Evolutionary conservation across 2,797 vertebrate genomes (phyloP).

Genomic region (Alca torda): DNA sequence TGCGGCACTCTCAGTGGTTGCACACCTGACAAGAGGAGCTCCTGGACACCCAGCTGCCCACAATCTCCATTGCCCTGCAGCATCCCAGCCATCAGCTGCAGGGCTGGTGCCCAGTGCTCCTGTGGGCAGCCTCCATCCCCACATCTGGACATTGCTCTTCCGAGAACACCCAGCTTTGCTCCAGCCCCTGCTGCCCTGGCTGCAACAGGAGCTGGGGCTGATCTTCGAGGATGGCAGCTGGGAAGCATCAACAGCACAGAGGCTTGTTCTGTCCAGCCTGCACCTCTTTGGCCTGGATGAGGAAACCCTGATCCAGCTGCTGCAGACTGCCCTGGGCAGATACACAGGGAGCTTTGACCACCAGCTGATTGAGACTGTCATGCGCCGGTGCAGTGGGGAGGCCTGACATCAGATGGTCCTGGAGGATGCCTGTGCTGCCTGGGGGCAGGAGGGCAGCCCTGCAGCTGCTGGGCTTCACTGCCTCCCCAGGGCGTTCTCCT

Average conservation of each 20-base stretch:
- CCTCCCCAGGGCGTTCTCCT: background rate
- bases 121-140: too few species aligned
- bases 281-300: background rate
- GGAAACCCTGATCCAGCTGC: background rate
- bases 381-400: background rate
- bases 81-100: background rate
- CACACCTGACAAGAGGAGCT: too few species aligned
- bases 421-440: background rate
- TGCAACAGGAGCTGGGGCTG: background rate
- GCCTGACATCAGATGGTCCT: background rate
- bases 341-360: background rate
- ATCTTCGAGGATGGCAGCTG: background rate
- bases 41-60: background rate
- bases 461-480: background rate
- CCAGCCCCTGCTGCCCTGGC: too few species aligned
- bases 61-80: background rate
- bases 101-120: background rate
- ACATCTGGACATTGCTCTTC: background rate
- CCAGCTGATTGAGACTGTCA: background rate
- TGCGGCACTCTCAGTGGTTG: too few species aligned
- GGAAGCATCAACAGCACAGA: background rate
- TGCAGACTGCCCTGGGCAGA: background rate
- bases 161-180: too few species aligned
- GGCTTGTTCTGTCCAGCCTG: background rate
- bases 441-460: background rate